Conservation (phyloP, 2,113 vertebrate genomes). For the Elephas maximus region DNA sequence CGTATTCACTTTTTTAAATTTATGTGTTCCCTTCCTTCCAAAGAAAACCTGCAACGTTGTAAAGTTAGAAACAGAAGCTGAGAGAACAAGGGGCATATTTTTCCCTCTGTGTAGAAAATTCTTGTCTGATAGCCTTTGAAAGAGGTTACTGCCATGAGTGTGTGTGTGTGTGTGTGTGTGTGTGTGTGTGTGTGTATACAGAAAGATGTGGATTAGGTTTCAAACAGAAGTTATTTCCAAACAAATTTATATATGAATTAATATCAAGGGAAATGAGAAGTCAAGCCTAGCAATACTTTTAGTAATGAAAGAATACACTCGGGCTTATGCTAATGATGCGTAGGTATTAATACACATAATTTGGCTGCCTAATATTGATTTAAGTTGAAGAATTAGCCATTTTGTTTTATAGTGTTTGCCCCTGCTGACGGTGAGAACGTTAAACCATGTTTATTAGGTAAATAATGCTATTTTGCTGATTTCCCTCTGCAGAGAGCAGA, state of each 20-base stretch:
- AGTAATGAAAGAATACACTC: conserved; percentile 73
- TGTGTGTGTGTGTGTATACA: not conserved
- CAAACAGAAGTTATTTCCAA: conserved; percentile 67
- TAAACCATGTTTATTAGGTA: conserved; percentile 69
- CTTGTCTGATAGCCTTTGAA: not conserved
- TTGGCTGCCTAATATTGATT: conserved; percentile 80
- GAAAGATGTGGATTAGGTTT: conserved; percentile 46
- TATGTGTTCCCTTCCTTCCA: not conserved
- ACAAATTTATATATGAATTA: conserved; percentile 73
- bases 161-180: not conserved
- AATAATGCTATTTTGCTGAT: conserved; percentile 60
- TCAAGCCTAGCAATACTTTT: conserved; percentile 70
- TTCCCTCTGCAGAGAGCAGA: not conserved
- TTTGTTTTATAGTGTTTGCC: conserved; percentile 63
- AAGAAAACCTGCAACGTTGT: not conserved
- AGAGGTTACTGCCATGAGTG: not conserved
- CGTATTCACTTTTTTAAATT: conserved; percentile 8
- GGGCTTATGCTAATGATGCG: conserved; percentile 78
- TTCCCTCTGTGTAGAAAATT: not conserved
- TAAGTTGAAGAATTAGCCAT: conserved; percentile 77
- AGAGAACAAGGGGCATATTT: not conserved
- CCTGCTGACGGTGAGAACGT: not conserved
- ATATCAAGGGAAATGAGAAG: conserved; percentile 76
- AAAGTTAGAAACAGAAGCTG: conserved; percentile 1
- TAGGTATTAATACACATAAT: conserved; percentile 81